Percentiles rank a stretch among this genome's conserved stretches.
Evolutionary conservation across 2,113 vertebrate species (phyloP).

Genomic region (Megaceryle maxima): DNA sequence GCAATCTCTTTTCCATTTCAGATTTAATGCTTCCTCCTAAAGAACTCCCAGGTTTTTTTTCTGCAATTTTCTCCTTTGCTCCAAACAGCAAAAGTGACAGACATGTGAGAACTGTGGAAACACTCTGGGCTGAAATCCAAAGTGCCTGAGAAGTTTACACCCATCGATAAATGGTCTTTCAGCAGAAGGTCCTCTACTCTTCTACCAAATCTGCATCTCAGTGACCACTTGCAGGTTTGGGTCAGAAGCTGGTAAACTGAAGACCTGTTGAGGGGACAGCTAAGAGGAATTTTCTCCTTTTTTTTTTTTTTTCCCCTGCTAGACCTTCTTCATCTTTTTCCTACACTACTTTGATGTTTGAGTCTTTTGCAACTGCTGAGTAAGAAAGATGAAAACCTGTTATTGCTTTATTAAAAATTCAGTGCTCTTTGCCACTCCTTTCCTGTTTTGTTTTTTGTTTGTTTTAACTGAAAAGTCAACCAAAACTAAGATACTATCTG

Average conservation of each 20-base stretch:
- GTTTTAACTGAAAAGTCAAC: not conserved
- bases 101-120: not conserved
- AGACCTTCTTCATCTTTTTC: not conserved
- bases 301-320: not conserved
- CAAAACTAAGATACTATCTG: slow-evolving; percentile 37
- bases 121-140: not conserved
- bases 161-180: not conserved
- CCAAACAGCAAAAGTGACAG: not conserved
- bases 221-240: not conserved
- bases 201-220: not conserved
- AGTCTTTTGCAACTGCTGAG: slow-evolving; percentile 1
- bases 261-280: not conserved
- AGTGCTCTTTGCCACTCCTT: slow-evolving; percentile 41
- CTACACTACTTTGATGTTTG: not conserved
- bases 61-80: not conserved
- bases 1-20: not conserved
- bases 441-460: not conserved
- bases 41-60: not conserved
- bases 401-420: not conserved
- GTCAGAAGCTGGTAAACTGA: not conserved
- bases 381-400: slow-evolving; percentile 2
- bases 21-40: not conserved
- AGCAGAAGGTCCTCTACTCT: not conserved
- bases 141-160: not conserved
- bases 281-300: not conserved